These are phyloP conservation scores for Eublepharis macularius DNA, from an alignment of 2,113 vertebrate species.

Conservation along the genomic window DNA sequence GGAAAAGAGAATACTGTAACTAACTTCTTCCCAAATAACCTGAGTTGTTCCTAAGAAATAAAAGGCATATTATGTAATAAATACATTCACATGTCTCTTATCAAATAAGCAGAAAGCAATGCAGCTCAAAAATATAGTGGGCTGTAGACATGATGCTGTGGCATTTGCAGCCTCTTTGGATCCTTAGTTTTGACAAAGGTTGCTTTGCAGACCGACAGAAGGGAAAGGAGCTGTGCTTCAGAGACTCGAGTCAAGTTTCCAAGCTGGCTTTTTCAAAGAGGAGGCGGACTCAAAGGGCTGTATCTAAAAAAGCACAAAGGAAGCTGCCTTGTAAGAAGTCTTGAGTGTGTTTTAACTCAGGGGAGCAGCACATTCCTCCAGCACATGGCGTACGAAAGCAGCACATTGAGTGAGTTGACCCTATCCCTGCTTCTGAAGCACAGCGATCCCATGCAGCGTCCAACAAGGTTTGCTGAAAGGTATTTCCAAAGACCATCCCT, in stretches of 20 bases:
- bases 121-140: neutral
- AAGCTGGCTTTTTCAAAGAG: neutral
- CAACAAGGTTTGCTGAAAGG: neutral
- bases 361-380: neutral
- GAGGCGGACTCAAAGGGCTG: too few species aligned
- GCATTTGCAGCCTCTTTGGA: neutral
- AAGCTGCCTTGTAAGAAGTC: neutral
- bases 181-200: neutral
- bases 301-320: too few species aligned
- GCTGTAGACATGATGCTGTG: neutral
- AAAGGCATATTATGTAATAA: slow-evolving; percentile 30
- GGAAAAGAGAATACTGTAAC: neutral
- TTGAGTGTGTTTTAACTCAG: neutral
- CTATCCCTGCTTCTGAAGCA: neutral
- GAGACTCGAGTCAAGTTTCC: neutral
- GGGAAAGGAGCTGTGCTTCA: neutral
- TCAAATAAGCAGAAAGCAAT: neutral
- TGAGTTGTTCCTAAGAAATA: slow-evolving; percentile 35
- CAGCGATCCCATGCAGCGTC: neutral
- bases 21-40: slow-evolving; percentile 30
- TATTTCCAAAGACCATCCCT: neutral
- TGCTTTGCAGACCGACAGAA: neutral
- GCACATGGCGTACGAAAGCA: too few species aligned
- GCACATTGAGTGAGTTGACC: neutral
- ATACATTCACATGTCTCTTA: slow-evolving; percentile 27